phyloP scores from a whole-genome alignment of 2,888 invertebrate genomes.

The Coelogynopora nodosa region DNA sequence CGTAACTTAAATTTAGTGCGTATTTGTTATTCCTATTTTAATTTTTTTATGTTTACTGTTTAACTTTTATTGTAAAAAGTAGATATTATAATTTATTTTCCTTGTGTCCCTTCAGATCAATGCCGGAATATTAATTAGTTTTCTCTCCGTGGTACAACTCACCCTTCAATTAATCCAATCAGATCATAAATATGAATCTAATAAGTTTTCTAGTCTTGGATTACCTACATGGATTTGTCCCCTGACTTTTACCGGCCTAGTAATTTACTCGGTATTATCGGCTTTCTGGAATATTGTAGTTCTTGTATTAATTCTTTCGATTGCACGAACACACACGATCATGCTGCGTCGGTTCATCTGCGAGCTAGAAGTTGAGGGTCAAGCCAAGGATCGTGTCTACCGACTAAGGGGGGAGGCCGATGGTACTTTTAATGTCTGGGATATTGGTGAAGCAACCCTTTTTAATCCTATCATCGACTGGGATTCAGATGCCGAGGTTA shows the following conservation, averaged over 20 bases:
- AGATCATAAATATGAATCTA: background rate
- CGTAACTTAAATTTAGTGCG: no score
- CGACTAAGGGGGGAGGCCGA: background rate
- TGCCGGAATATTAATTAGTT: slow-evolving; percentile 50
- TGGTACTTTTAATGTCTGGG: background rate
- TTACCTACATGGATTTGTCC: background rate
- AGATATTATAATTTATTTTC: no score
- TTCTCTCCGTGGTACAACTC: slow-evolving; percentile 46
- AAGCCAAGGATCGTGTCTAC: slow-evolving; percentile 50
- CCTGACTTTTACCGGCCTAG: background rate
- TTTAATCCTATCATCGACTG: background rate
- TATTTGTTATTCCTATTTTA: no score
- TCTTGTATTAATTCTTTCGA: slow-evolving; percentile 60
- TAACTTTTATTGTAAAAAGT: no score
- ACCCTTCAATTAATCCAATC: background rate
- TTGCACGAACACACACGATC: slow-evolving; percentile 63
- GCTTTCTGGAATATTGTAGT: slow-evolving; percentile 62
- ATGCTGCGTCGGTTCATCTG: slow-evolving; percentile 59
- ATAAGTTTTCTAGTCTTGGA: background rate
- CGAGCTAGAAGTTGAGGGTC: slow-evolving; percentile 58
- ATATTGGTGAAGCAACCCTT: background rate
- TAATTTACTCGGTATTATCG: slow-evolving; percentile 55
- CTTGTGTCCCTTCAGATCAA: slow-evolving; percentile 49
- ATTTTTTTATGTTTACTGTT: no score
- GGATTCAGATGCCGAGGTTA: no score